A percentile compares a stretch with the other conserved stretches of the same genome.
Evolutionary conservation across 2,797 vertebrate species (phyloP).

Genomic region (Megalops cyprinoides): DNA sequence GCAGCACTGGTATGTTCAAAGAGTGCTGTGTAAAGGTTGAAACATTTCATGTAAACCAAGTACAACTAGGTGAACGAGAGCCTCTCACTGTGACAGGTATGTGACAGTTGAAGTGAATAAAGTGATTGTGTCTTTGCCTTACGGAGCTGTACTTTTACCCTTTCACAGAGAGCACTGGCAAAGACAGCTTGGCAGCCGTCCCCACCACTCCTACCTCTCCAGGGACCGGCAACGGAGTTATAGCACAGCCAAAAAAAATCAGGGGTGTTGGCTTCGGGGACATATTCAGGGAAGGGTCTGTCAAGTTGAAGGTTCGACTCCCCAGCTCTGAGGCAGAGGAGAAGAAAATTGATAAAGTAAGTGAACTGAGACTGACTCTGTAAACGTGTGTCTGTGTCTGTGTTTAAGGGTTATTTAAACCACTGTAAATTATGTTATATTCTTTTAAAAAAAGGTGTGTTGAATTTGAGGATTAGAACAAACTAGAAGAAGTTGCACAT

Average conservation of each 20-base stretch:
- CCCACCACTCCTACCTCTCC: constrained; percentile 65
- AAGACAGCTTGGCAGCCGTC: constrained; percentile 49
- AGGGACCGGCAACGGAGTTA: constrained; percentile 73
- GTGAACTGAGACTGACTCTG: constrained; percentile 23
- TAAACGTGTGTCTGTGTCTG: not conserved
- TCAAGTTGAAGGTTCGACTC: constrained; percentile 84
- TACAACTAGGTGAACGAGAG: no score
- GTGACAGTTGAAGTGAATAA: not conserved
- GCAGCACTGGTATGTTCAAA: not conserved
- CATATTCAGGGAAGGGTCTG: constrained; percentile 92
- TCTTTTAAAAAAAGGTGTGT: not conserved
- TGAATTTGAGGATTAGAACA: not conserved
- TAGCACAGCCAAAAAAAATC: constrained; percentile 90
- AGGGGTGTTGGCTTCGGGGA: constrained; percentile 91
- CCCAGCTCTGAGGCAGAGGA: constrained; percentile 81
- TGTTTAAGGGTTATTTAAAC: not conserved
- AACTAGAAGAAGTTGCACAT: not conserved
- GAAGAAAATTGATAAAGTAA: constrained; percentile 86
- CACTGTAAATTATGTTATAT: not conserved
- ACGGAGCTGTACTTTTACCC: not conserved
- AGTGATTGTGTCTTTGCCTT: not conserved
- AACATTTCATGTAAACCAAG: no score
- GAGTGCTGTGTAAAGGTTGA: not conserved
- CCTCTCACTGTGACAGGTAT: not conserved
- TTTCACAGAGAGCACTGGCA: constrained; percentile 67